These are phyloP conservation scores for Drosophila parabipectinata DNA, from an alignment of 1,140 invertebrate species.

Conservation along the genomic window DNA sequence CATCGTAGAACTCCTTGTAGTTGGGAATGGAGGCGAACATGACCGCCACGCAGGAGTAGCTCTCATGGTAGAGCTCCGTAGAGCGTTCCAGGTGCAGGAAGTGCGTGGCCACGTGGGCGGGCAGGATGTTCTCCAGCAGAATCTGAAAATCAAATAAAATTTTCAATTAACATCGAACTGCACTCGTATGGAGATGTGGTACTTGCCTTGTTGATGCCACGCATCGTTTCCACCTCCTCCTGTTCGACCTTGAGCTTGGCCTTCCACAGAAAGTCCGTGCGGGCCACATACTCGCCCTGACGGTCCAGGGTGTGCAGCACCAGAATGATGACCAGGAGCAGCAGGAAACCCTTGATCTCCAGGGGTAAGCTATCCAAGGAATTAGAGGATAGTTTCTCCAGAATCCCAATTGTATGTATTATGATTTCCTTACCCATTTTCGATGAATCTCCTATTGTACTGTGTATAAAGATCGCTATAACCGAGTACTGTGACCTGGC, in stretches of 20 bases:
- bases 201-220: slow-evolving; percentile 94
- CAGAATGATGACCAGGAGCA: slow-evolving; percentile 87
- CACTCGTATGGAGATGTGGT: background rate
- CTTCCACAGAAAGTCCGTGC: slow-evolving; percentile 96
- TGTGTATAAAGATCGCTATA: slow-evolving; percentile 86
- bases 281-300: slow-evolving; percentile 93
- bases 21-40: slow-evolving; percentile 99
- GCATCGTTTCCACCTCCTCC: slow-evolving; percentile 97
- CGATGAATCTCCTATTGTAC: slow-evolving; percentile 85
- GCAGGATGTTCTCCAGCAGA: slow-evolving; percentile 97
- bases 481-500: slow-evolving; percentile 88
- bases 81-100: slow-evolving; percentile 88
- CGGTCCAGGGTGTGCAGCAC: slow-evolving; percentile 92
- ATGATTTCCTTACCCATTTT: slow-evolving; percentile 86
- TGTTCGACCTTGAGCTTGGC: slow-evolving; percentile 95
- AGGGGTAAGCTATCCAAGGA: slow-evolving; percentile 85
- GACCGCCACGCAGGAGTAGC: slow-evolving; percentile 96
- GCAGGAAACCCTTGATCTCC: slow-evolving; percentile 87
- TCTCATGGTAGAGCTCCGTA: slow-evolving; percentile 96
- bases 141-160: slow-evolving; percentile 84
- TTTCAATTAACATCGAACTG: slow-evolving; percentile 6
- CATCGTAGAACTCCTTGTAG: slow-evolving; percentile 99
- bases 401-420: background rate
- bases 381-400: background rate
- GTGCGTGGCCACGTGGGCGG: slow-evolving; percentile 97